phyloP scores from a whole-genome alignment of 1,140 invertebrate species.

The Amyelois transitella region DNA sequence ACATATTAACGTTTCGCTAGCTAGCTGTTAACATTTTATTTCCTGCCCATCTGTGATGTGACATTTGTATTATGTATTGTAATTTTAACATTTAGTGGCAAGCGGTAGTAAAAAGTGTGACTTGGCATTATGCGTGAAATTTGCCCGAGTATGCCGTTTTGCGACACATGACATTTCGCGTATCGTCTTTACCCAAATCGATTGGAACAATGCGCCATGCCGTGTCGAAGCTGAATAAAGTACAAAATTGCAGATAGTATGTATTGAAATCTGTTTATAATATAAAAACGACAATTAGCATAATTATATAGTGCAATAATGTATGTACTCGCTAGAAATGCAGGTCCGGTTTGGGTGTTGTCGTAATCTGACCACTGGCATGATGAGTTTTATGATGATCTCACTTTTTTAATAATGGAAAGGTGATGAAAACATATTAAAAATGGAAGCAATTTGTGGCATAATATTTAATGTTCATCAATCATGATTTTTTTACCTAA shows the following conservation, averaged over 20 bases:
- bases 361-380: not conserved
- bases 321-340: conserved; percentile 20
- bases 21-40: no score
- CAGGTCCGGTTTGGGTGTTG: not conserved
- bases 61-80: no score
- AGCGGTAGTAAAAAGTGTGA: no score
- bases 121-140: not conserved
- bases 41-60: no score
- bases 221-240: conserved; percentile 55
- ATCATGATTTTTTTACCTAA: no score
- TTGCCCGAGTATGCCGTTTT: not conserved
- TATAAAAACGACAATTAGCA: conserved; percentile 39
- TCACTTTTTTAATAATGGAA: not conserved
- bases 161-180: not conserved
- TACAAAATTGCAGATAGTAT: conserved; percentile 67
- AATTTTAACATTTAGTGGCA: no score
- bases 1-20: no score
- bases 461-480: no score
- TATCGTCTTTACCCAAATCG: not conserved
- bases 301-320: conserved; percentile 67
- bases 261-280: conserved; percentile 53
- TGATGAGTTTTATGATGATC: not conserved
- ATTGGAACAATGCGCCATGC: conserved; percentile 6
- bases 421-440: no score
- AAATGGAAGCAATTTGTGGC: no score